These are phyloP conservation scores for Porites rus DNA, from an alignment of 92 coral and sea anemone genomes.

Conservation along the genomic window DNA sequence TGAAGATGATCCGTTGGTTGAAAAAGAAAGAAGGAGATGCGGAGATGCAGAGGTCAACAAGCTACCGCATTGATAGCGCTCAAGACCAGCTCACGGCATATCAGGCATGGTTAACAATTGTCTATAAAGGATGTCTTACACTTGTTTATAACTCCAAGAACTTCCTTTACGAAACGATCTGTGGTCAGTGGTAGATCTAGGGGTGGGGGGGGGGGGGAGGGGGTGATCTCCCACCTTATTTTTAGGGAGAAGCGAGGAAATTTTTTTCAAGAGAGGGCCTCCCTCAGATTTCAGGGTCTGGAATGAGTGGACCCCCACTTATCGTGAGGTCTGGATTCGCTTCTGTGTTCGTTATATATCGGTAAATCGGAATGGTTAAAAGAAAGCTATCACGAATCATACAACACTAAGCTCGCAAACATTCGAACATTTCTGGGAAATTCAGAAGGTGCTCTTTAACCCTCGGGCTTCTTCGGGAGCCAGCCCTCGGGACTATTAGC, in stretches of 20 bases:
- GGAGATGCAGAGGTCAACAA: conserved; percentile 69
- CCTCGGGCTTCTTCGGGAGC: not conserved
- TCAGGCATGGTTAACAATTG: conserved; percentile 56
- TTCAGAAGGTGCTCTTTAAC: not conserved
- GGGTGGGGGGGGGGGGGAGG: too few relatives aligned
- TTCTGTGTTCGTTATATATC: not conserved
- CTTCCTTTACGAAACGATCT: not conserved
- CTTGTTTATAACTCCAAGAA: not conserved
- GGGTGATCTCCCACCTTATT: too few relatives aligned
- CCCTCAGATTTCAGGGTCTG: not conserved
- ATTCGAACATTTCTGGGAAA: not conserved
- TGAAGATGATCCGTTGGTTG: conserved; percentile 99
- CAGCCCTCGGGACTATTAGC: not conserved
- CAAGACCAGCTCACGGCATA: conserved; percentile 93
- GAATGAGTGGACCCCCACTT: too few relatives aligned
- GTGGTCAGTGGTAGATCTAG: not conserved
- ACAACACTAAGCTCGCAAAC: not conserved
- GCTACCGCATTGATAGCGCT: conserved; percentile 81
- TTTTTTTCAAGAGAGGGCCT: not conserved
- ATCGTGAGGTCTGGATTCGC: too few relatives aligned
- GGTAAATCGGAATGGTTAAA: not conserved
- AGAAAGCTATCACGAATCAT: too few relatives aligned
- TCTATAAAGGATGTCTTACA: not conserved
- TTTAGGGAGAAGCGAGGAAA: too few relatives aligned
- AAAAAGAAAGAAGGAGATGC: conserved; percentile 94